phyloP scores from a whole-genome alignment of 2,113 vertebrate species.

The Peucedramus taeniatus region DNA sequence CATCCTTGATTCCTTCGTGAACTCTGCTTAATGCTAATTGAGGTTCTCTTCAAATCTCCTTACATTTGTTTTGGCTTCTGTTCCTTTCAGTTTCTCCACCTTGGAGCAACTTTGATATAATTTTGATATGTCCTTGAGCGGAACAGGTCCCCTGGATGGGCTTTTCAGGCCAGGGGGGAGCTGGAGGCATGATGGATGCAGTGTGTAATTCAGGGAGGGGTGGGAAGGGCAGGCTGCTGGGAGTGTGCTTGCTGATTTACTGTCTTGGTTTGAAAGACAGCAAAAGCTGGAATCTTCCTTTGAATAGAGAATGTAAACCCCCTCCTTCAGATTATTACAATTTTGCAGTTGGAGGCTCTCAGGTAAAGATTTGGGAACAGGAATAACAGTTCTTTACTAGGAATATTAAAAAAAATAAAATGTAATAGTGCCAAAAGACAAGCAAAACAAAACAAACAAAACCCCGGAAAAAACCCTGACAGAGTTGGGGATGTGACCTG shows the following conservation, averaged over 20 bases:
- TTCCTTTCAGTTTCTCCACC: neutral
- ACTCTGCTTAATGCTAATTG: neutral
- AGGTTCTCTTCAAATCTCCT: neutral
- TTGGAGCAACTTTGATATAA: neutral
- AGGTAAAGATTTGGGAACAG: no score
- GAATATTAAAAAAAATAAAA: no score
- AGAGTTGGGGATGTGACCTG: no score
- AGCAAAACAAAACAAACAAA: no score
- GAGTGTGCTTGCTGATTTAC: neutral
- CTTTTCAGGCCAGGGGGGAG: neutral
- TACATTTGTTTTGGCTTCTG: neutral
- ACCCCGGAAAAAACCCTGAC: no score
- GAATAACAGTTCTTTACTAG: no score
- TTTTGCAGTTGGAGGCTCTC: no score
- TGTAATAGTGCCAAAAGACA: no score
- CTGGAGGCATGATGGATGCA: neutral
- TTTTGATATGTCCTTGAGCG: neutral
- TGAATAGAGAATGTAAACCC: no score
- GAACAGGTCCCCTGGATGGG: neutral
- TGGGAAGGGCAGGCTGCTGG: neutral
- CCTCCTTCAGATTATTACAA: no score
- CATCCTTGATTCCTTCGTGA: neutral
- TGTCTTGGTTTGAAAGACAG: no score
- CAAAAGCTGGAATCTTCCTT: no score
- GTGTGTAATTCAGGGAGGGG: neutral